These are phyloP conservation scores for Bos javanicus DNA, from an alignment of 2,113 vertebrate genomes.

Conservation along the genomic window DNA sequence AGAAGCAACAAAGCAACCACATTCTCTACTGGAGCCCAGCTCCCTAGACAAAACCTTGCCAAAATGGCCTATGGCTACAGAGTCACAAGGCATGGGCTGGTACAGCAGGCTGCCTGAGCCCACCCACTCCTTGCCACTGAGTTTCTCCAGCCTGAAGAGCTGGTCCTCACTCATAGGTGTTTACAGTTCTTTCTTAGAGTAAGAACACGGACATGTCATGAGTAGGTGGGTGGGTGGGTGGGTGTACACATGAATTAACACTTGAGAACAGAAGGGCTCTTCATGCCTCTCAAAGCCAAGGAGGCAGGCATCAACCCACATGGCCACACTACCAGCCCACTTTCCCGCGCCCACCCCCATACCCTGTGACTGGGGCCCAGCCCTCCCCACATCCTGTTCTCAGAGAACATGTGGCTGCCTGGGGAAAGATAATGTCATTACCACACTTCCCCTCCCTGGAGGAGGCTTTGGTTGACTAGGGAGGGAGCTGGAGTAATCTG, in stretches of 20 bases:
- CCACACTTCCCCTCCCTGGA: conserved; percentile 64
- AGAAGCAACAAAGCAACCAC: not conserved
- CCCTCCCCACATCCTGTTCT: conserved; percentile 74
- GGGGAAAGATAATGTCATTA: conserved; percentile 70
- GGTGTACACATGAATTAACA: not conserved
- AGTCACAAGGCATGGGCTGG: not conserved
- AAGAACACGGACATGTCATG: not conserved
- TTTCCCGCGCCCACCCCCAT: conserved; percentile 18
- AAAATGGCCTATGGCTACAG: not conserved
- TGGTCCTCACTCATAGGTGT: not conserved
- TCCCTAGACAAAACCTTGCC: not conserved
- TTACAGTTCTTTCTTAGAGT: not conserved
- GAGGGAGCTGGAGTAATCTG: conserved; percentile 27
- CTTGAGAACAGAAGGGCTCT: not conserved
- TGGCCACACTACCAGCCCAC: not conserved
- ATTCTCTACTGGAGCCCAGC: not conserved
- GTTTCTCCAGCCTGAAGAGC: not conserved
- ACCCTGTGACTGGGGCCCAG: conserved; percentile 58
- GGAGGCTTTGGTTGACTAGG: conserved; percentile 52
- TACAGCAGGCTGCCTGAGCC: not conserved
- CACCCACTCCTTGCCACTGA: not conserved
- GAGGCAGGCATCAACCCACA: not conserved
- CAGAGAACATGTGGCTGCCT: conserved; percentile 63
- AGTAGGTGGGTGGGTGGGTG: not conserved
- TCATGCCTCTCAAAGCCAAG: conserved; percentile 36